These are phyloP conservation scores for Cryptotis parvus DNA, from an alignment of 2,113 vertebrate genomes.

Conservation along the genomic window DNA sequence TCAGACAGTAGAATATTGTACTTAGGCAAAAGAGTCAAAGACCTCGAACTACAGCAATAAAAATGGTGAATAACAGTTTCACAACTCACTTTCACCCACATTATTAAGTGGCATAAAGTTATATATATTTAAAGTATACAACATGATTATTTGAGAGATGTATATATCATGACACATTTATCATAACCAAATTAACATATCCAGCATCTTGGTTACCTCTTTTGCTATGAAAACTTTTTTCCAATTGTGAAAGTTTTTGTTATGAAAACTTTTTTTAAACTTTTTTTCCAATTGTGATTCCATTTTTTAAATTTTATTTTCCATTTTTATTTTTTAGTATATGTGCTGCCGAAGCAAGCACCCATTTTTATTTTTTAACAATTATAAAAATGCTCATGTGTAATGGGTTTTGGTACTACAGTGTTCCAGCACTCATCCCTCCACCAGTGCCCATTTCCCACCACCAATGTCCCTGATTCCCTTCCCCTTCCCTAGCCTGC, in stretches of 20 bases:
- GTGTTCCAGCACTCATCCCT: no score
- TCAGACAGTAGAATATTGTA: background rate
- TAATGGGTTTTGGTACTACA: no score
- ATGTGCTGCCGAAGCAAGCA: no score
- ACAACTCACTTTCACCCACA: background rate
- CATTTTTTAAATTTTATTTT: no score
- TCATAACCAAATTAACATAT: background rate
- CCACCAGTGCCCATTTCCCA: no score
- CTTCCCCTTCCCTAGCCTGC: no score
- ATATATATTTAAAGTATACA: background rate
- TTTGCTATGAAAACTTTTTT: background rate
- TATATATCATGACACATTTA: background rate
- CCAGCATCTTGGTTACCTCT: background rate
- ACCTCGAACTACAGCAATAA: background rate
- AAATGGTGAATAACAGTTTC: background rate
- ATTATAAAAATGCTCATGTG: no score
- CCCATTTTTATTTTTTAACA: no score
- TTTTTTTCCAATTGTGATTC: no score
- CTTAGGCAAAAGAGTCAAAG: background rate
- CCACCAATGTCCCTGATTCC: no score
- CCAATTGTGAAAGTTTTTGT: no score
- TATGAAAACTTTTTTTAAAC: background rate
- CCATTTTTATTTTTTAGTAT: no score
- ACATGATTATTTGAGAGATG: background rate
- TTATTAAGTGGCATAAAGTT: background rate